Conservation (phyloP, 2,888 invertebrate genomes). For the Lepeophtheirus nordmannii region DNA sequence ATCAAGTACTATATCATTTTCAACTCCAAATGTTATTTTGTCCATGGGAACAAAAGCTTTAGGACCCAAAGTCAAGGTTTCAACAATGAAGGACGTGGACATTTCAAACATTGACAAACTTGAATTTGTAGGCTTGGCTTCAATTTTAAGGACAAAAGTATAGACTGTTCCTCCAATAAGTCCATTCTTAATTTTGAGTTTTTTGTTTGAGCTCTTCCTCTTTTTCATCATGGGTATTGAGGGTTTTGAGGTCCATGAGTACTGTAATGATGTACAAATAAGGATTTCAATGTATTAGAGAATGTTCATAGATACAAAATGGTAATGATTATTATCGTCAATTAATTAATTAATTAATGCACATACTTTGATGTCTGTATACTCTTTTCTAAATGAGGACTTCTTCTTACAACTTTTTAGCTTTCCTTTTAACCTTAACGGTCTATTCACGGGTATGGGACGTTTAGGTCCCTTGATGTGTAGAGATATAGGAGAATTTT, state of each 20-base stretch:
- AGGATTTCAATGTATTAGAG: not conserved
- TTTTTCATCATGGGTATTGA: not conserved
- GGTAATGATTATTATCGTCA: too few species aligned
- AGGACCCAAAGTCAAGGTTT: not conserved
- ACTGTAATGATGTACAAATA: not conserved
- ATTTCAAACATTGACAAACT: not conserved
- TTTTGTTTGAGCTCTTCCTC: not conserved
- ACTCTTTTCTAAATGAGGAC: not conserved
- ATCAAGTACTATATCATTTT: conserved; percentile 16
- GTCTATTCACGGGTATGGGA: not conserved
- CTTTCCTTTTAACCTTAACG: not conserved
- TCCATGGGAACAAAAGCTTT: not conserved
- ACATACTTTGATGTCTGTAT: not conserved
- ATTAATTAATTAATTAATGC: not conserved
- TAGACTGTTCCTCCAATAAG: not conserved
- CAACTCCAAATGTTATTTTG: conserved; percentile 9
- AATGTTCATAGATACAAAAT: too few species aligned
- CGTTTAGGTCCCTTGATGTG: not conserved
- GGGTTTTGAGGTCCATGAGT: not conserved
- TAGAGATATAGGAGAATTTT: not conserved
- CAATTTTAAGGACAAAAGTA: not conserved
- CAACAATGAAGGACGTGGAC: not conserved
- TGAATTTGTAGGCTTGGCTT: not conserved
- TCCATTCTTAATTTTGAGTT: not conserved
- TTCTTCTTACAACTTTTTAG: not conserved